Conservation (phyloP, 2,888 invertebrate species). For the Hyppa rectilinea region DNA sequence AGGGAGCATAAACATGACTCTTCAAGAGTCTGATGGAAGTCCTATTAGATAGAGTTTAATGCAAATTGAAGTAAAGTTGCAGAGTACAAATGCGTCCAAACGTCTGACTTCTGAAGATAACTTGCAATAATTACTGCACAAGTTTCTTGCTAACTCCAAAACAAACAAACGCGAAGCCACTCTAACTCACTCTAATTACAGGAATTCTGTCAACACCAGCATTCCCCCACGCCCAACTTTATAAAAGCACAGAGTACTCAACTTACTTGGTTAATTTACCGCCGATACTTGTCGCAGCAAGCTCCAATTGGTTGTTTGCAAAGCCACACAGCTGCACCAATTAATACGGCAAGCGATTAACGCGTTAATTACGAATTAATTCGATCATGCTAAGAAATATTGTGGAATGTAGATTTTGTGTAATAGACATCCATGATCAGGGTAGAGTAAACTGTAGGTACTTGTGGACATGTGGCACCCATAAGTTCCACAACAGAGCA, state of each 20-base stretch:
- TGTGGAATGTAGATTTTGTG: constrained; percentile 40
- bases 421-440: not conserved
- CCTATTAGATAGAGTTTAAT: not conserved
- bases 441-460: not conserved
- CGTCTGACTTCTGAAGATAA: not conserved
- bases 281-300: constrained; percentile 51
- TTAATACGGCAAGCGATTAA: constrained; percentile 57
- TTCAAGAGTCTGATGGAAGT: not conserved
- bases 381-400: constrained; percentile 30
- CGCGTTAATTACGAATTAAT: constrained; percentile 58
- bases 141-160: constrained; percentile 10
- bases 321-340: constrained; percentile 58
- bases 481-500: not conserved
- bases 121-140: constrained; percentile 7
- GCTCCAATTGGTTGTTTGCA: constrained; percentile 50
- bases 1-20: too few species aligned
- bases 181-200: constrained; percentile 17
- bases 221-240: constrained; percentile 21
- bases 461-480: not conserved
- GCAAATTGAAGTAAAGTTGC: not conserved
- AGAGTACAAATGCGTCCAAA: not conserved
- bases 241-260: constrained; percentile 35
- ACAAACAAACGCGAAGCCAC: constrained; percentile 5
- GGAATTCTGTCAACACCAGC: constrained; percentile 39
- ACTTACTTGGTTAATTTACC: constrained; percentile 37